Base-by-base conservation (phyloP, 2,113 vertebrate genomes). In the Mystacornis crossleyi region DNA sequence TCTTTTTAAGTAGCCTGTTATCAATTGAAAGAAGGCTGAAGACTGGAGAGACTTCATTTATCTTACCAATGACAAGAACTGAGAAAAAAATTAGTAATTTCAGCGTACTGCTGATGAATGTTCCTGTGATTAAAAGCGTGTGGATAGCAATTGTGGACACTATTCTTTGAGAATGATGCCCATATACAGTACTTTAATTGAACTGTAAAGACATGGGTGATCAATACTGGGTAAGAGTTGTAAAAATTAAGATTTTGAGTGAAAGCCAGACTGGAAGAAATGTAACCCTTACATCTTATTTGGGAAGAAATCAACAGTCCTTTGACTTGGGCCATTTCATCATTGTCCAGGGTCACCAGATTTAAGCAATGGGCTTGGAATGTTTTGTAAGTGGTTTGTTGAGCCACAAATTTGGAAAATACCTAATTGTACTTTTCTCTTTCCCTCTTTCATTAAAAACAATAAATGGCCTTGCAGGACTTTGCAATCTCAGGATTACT, bases 71-170 rank as follows among this genome's bases (percentile, higher is more conserved):
- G 89, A 91, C 77, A 96, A 84, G 78, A 64, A 94, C 14, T 38
- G 73, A 94, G 72, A 48, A 51, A 79, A 88, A 89, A 66, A 14
- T 33, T 26, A 58, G 57, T 60, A 87, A 94, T 97, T 98, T 92
- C 80, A 93, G 45, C 42, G 75, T 93, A 78, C 31, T 79, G 9
- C 28, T 81, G 57, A 73, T 54, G 66, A 94, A 48, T 81, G 21
- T 95, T 97, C 72, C 83, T 95, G 95, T 94, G 95, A 97, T 94
- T 97, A 95, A 93, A 97, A 90, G 26, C 50, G 64, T 47, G 38
- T 78, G 65, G 33, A 84, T 33, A 95, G 65, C 61, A 86, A 40
- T 48, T 85, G 66, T 55, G 31, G 84, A 81, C 53, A 72, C n/a
- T 40, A 29, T 72, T 95, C 38, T 77, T 88, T 67, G 34, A 95